phyloP scores from a whole-genome alignment of 1,140 invertebrate species.

The Camponotus vicinus region DNA sequence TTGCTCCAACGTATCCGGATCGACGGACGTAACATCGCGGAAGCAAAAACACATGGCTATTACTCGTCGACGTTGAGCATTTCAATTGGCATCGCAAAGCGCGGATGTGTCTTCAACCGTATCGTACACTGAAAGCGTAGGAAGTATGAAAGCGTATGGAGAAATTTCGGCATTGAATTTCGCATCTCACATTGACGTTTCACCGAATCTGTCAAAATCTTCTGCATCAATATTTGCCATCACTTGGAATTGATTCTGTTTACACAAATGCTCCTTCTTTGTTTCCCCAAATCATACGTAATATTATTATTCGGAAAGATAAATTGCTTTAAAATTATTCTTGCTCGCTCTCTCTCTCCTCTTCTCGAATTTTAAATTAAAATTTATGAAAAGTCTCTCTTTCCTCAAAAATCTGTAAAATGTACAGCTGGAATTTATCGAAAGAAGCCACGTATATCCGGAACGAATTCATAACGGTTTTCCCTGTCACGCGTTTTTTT shows the following conservation, averaged over 20 bases:
- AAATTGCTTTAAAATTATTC: background rate
- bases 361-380: background rate
- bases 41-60: constrained; percentile 48
- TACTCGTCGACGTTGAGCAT: constrained; percentile 18
- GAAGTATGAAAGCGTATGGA: constrained; percentile 8
- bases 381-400: background rate
- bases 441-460: background rate
- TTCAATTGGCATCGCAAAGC: constrained; percentile 18
- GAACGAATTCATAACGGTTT: background rate
- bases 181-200: too few species aligned
- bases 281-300: background rate
- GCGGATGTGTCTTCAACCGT: background rate
- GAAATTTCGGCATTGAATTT: background rate
- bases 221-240: too few species aligned
- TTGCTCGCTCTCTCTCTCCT: too few species aligned
- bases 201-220: too few species aligned
- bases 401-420: background rate
- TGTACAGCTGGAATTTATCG: background rate
- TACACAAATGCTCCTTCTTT: background rate
- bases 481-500: constrained; percentile 7
- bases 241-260: too few species aligned
- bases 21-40: constrained; percentile 54
- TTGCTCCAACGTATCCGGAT: constrained; percentile 50
- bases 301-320: background rate
- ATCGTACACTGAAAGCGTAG: background rate